phyloP scores from a whole-genome alignment of 2,113 vertebrate species.

The Phyllostomus hastatus region DNA sequence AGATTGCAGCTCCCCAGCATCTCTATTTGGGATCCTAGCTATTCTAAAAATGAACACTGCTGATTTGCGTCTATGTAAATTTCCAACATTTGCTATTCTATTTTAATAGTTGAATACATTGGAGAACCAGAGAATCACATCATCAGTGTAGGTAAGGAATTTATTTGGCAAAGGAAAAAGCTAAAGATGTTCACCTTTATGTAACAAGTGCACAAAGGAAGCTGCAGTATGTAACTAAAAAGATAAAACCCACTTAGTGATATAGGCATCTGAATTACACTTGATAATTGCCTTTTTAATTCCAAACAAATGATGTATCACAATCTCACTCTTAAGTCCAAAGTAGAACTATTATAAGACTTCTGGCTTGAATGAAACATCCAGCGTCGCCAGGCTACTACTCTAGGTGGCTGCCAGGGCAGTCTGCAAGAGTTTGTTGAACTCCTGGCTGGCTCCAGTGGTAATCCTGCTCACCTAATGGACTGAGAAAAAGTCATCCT shows the following conservation, averaged over 20 bases:
- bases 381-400: constrained; percentile 46
- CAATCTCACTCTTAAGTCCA: not conserved
- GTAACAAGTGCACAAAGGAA: constrained; percentile 39
- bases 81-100: constrained; percentile 70
- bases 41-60: constrained; percentile 64
- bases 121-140: constrained; percentile 52
- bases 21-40: constrained; percentile 45
- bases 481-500: not conserved
- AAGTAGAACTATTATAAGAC: not conserved
- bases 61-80: constrained; percentile 63
- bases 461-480: not conserved
- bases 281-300: constrained; percentile 49
- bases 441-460: not conserved
- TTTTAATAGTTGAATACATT: constrained; percentile 68
- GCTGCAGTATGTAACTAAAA: constrained; percentile 5
- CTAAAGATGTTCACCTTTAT: constrained; percentile 46
- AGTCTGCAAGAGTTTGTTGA: not conserved
- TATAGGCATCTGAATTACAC: constrained; percentile 41
- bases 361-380: not conserved
- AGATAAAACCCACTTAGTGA: constrained; percentile 61
- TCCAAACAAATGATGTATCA: constrained; percentile 35
- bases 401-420: not conserved
- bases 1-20: constrained; percentile 53
- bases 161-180: constrained; percentile 45
- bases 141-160: constrained; percentile 63